phyloP scores from a whole-genome alignment of 2,888 invertebrate genomes.

The Crioceris asparagi region DNA sequence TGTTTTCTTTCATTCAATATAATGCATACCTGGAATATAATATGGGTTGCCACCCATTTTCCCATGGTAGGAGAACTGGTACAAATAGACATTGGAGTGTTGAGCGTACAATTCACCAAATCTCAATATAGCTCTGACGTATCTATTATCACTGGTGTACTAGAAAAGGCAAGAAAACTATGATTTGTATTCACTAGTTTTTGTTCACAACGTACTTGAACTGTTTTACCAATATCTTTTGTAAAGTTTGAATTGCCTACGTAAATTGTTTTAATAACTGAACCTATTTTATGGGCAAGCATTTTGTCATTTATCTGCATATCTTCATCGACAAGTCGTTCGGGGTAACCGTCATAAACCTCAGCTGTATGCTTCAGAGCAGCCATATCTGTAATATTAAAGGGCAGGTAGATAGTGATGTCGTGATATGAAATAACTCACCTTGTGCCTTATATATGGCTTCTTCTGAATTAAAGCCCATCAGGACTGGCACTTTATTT shows the following conservation, averaged over 20 bases:
- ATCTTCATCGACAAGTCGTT: constrained; percentile 9
- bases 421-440: no score
- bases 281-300: no score
- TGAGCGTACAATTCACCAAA: constrained; percentile 18
- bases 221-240: no score
- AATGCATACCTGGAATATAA: no score
- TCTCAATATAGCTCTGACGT: constrained; percentile 15
- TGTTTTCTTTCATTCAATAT: no score
- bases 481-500: constrained; percentile 17
- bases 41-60: constrained; percentile 16
- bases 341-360: constrained; percentile 7
- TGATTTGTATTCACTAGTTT: no score
- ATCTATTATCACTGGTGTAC: constrained; percentile 19
- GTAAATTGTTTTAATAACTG: no score
- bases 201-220: no score
- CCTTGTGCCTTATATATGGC: constrained; percentile 5
- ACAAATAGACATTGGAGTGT: constrained; percentile 20
- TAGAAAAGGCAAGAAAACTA: no score
- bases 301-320: no score
- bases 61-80: constrained; percentile 22
- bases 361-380: constrained; percentile 3
- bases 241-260: no score
- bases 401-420: no score
- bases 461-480: constrained; percentile 18
- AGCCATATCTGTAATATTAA: constrained; percentile 10